These are phyloP conservation scores for Drosophila ironensis DNA, from an alignment of 1,140 invertebrate genomes.

Conservation along the genomic window DNA sequence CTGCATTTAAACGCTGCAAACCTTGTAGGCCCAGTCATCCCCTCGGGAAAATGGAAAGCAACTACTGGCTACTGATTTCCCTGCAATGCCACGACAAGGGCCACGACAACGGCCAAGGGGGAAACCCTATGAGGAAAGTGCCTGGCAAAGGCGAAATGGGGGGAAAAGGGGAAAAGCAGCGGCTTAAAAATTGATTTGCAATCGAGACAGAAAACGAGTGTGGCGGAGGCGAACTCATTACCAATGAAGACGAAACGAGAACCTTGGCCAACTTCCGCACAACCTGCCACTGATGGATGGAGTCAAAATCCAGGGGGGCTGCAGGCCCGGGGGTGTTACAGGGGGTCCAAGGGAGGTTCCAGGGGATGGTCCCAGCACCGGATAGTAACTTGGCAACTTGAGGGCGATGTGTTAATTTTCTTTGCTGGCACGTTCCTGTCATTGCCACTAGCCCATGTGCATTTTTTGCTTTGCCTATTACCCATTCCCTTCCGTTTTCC, in stretches of 20 bases:
- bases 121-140: not conserved
- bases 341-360: not conserved
- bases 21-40: not conserved
- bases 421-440: constrained; percentile 41
- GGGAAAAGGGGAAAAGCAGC: constrained; percentile 6
- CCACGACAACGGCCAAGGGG: not conserved
- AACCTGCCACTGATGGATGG: not conserved
- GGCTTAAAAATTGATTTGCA: constrained; percentile 37
- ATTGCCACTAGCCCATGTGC: constrained; percentile 47
- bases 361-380: too few relatives aligned
- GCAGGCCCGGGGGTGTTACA: not conserved
- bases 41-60: not conserved
- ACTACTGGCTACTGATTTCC: not conserved
- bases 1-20: not conserved
- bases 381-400: constrained; percentile 18
- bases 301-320: not conserved
- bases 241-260: constrained; percentile 9
- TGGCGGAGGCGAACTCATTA: constrained; percentile 18
- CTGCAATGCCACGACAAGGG: too few relatives aligned
- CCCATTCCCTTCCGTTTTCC: constrained; percentile 8
- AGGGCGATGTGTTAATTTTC: constrained; percentile 45
- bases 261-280: not conserved
- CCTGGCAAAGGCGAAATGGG: not conserved
- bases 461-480: constrained; percentile 39
- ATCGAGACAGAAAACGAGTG: not conserved